Conservation (phyloP, 1,140 invertebrate genomes). For the Drosophila willistoni region DNA sequence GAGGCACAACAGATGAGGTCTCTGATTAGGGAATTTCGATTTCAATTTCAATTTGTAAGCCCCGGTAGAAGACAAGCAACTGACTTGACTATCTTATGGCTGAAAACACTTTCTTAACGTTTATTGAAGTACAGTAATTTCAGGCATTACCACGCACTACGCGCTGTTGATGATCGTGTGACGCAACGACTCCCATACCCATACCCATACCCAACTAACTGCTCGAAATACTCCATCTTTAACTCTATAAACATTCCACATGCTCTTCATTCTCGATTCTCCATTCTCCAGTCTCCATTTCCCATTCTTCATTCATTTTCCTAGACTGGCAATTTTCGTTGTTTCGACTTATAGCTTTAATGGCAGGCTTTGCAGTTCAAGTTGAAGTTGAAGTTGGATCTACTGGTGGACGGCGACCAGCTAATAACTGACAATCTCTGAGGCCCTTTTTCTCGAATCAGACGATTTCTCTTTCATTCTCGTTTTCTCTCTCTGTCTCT, state of each 20-base stretch:
- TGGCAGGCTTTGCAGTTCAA: slow-evolving; percentile 38
- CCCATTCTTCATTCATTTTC: slow-evolving; percentile 19
- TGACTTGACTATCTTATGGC: not conserved
- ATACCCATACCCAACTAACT: not conserved
- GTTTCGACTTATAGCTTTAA: slow-evolving; percentile 65
- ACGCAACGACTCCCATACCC: slow-evolving; percentile 27
- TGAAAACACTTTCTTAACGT: slow-evolving; percentile 52
- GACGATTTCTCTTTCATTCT: slow-evolving; percentile 11
- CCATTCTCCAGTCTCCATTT: slow-evolving; percentile 4
- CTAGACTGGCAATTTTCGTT: slow-evolving; percentile 61
- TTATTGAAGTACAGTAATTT: slow-evolving; percentile 74
- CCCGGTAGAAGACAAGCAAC: not conserved
- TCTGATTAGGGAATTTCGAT: slow-evolving; percentile 45
- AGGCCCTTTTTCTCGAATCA: slow-evolving; percentile 27
- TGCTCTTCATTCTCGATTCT: slow-evolving; percentile 21
- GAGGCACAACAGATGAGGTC: slow-evolving; percentile 37
- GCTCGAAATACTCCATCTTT: slow-evolving; percentile 8
- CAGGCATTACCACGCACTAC: slow-evolving; percentile 71
- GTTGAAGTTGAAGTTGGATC: slow-evolving; percentile 10
- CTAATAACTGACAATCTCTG: slow-evolving; percentile 73
- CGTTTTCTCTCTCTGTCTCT: not conserved
- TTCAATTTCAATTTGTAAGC: slow-evolving; percentile 19
- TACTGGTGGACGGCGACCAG: not conserved
- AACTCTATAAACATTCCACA: slow-evolving; percentile 52
- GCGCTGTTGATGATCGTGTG: slow-evolving; percentile 31